These are phyloP conservation scores for Caenorhabditis auriculariae DNA, from an alignment of 2,888 invertebrate species.

Conservation along the genomic window DNA sequence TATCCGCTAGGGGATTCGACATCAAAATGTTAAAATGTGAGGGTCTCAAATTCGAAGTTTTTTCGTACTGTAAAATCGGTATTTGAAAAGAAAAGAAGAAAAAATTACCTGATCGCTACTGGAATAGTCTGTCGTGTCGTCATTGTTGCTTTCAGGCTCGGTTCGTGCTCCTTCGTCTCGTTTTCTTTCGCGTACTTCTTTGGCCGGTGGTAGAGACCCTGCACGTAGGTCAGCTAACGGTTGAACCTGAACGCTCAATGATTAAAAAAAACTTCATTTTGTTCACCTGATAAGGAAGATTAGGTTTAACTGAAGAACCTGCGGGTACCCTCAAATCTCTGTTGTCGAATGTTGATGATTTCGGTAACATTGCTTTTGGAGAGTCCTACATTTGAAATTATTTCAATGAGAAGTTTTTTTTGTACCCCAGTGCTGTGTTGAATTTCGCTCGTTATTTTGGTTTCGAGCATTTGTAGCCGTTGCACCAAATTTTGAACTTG, in stretches of 20 bases:
- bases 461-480: slow-evolving; percentile 83
- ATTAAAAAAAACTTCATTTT: too few relatives aligned
- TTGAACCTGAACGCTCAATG: slow-evolving; percentile 37
- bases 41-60: slow-evolving; percentile 17
- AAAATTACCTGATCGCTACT: slow-evolving; percentile 47
- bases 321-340: slow-evolving; percentile 36
- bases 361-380: slow-evolving; percentile 2
- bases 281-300: slow-evolving; percentile 43
- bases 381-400: not conserved
- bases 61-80: slow-evolving; percentile 17
- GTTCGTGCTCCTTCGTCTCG: slow-evolving; percentile 48
- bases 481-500: slow-evolving; percentile 86
- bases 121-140: slow-evolving; percentile 62
- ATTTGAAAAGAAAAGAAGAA: slow-evolving; percentile 2
- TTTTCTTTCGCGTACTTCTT: slow-evolving; percentile 25
- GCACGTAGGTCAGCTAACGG: slow-evolving; percentile 54
- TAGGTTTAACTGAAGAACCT: slow-evolving; percentile 36
- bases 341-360: slow-evolving; percentile 21
- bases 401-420: not conserved
- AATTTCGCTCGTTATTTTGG: slow-evolving; percentile 56
- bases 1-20: slow-evolving; percentile 49
- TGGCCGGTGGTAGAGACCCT: slow-evolving; percentile 53
- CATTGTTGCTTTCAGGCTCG: slow-evolving; percentile 58
- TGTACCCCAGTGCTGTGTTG: slow-evolving; percentile 26
- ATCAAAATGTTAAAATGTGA: slow-evolving; percentile 50